A percentile compares a stretch with the other conserved stretches of the same genome.
Conservation (phyloP, 2,888 invertebrate species). For the Meta bourneti region DNA sequence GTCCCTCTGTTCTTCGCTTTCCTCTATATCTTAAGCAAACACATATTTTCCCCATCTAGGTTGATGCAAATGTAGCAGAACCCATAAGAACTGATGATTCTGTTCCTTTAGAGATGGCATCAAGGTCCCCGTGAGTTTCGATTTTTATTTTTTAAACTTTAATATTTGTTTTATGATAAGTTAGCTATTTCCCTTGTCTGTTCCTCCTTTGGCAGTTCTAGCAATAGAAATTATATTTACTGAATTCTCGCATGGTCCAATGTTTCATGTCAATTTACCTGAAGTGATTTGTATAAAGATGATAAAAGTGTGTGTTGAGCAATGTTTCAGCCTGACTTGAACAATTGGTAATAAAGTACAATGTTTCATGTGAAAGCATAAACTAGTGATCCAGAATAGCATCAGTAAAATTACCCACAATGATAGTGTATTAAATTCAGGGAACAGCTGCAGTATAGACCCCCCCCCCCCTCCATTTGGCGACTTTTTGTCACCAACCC, state of each 20-base stretch:
- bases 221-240: background rate
- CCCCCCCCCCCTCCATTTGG: too few relatives aligned
- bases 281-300: background rate
- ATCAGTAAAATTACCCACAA: too few relatives aligned
- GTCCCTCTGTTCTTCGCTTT: background rate
- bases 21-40: too few relatives aligned
- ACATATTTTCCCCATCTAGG: background rate
- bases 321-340: background rate
- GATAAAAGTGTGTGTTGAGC: background rate
- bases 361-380: too few relatives aligned
- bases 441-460: too few relatives aligned
- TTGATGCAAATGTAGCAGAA: slow-evolving; percentile 21
- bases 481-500: too few relatives aligned
- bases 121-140: slow-evolving; percentile 51
- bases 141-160: background rate
- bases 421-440: too few relatives aligned
- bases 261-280: background rate
- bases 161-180: background rate
- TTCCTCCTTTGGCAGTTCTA: background rate
- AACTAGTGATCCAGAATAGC: too few relatives aligned
- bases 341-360: too few relatives aligned
- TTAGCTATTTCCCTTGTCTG: background rate
- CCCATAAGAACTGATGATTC: background rate
- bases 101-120: slow-evolving; percentile 50
- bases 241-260: background rate